Conservation (phyloP, 2,888 invertebrate genomes). For the Thymelicus acteon region DNA sequence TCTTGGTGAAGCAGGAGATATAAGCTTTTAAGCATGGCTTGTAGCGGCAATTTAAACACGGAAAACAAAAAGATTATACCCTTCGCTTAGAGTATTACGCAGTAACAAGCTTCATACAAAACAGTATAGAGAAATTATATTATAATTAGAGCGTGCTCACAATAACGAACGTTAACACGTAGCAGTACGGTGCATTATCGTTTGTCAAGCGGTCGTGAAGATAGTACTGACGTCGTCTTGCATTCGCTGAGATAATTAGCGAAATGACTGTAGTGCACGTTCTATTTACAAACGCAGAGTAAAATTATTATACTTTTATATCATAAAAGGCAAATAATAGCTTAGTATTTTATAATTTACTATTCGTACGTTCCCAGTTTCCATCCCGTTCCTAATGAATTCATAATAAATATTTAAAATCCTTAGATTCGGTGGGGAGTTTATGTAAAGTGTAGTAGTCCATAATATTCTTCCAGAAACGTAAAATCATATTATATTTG, state of each 20-base stretch:
- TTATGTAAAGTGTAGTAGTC: no score
- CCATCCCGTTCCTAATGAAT: no score
- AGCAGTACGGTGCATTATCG: constrained; percentile 17
- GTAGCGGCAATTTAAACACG: constrained; percentile 18
- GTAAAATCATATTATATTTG: no score
- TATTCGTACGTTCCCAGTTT: neutral
- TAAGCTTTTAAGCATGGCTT: constrained; percentile 2
- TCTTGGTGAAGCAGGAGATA: neutral
- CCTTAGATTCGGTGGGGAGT: no score
- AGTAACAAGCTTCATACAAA: constrained; percentile 21
- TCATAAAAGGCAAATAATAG: no score
- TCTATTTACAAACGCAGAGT: constrained; percentile 6
- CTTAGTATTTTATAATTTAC: neutral
- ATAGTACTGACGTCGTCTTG: constrained; percentile 9
- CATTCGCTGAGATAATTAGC: constrained; percentile 28
- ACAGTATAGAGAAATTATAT: constrained; percentile 22
- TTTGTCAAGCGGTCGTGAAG: neutral
- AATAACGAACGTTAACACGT: constrained; percentile 6
- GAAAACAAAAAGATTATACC: constrained; percentile 26
- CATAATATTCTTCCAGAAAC: no score
- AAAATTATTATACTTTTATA: constrained; percentile 7
- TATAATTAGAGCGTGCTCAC: constrained; percentile 15
- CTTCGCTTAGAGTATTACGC: constrained; percentile 18
- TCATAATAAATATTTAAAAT: no score
- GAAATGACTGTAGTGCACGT: constrained; percentile 18